These are phyloP conservation scores for Neosilurus mollespiculum DNA, from an alignment of 2,797 vertebrate species.

Conservation along the genomic window DNA sequence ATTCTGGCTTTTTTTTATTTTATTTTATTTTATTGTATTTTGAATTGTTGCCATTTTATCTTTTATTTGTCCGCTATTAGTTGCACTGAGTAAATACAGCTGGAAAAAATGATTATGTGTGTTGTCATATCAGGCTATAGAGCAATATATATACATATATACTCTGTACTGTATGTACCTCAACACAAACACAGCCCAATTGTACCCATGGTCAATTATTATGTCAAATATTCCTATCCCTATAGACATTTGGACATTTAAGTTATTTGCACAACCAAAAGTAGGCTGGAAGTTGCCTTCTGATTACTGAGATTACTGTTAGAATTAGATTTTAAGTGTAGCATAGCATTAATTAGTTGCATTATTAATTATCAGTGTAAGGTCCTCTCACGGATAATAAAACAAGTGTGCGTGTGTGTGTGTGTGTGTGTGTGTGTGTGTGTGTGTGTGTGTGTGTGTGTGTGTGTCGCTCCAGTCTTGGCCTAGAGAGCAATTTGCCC, in stretches of 20 bases:
- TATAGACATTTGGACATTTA: neutral
- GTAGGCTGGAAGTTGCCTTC: neutral
- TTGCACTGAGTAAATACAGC: too few relatives aligned
- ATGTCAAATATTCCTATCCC: neutral
- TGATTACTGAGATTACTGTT: neutral
- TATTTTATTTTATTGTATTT: too few relatives aligned
- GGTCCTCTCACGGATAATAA: neutral
- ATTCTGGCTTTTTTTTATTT: too few relatives aligned
- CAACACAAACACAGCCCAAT: neutral
- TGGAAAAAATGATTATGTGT: too few relatives aligned
- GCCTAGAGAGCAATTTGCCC: constrained; percentile 64
- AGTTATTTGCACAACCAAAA: neutral
- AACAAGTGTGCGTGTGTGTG: constrained; percentile 7
- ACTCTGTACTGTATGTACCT: too few relatives aligned
- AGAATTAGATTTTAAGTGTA: neutral
- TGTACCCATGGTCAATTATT: neutral
- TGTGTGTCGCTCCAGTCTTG: constrained; percentile 55
- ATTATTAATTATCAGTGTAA: neutral
- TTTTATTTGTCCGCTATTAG: too few relatives aligned
- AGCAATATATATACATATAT: too few relatives aligned
- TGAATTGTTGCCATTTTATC: too few relatives aligned
- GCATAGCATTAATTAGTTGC: neutral
- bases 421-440: constrained; percentile 7
- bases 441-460: constrained; percentile 20
- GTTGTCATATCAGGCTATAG: too few relatives aligned